Percentiles rank a stretch among this genome's conserved stretches.
Evolutionary conservation across 37 sponge, comb jelly and placozoan genomes (phyloP).

Genomic region (Aplysina aerophoba): DNA sequence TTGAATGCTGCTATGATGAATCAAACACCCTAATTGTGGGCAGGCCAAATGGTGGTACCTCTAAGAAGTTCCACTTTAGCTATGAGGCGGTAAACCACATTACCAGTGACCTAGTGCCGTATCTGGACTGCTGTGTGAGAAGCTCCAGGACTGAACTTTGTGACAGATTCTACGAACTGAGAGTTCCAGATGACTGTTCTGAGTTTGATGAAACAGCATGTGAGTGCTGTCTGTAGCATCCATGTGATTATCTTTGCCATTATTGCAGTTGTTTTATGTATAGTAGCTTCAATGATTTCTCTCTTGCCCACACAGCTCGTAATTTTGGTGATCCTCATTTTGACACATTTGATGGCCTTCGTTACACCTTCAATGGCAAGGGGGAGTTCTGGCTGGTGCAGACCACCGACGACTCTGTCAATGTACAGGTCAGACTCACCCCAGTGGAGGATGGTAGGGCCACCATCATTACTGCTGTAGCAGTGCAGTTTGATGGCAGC

Average conservation of each 20-base stretch:
- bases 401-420: conserved; percentile 37
- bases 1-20: conserved; percentile 72
- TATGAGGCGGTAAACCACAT: conserved; percentile 2
- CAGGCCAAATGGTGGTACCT: conserved; percentile 37
- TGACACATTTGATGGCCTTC: conserved; percentile 50
- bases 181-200: conserved; percentile 54
- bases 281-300: background rate
- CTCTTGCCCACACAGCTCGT: conserved; percentile 26
- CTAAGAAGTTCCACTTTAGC: conserved; percentile 33
- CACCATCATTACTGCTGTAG: conserved; percentile 46
- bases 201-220: background rate
- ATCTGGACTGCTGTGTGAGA: conserved; percentile 52
- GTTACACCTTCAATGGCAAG: conserved; percentile 73
- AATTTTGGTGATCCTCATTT: conserved; percentile 75
- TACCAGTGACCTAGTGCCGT: conserved; percentile 22
- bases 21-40: conserved; percentile 46
- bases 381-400: conserved; percentile 62
- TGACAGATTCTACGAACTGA: conserved; percentile 31
- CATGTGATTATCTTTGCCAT: too few relatives aligned
- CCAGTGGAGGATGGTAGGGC: background rate
- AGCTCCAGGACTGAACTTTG: conserved; percentile 36
- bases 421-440: conserved; percentile 44
- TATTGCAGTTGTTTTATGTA: background rate
- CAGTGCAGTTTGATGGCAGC: conserved; percentile 19
- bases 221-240: conserved; percentile 29